phyloP scores from a whole-genome alignment of 2,797 vertebrate species.

The Coregonus suidteri region DNA sequence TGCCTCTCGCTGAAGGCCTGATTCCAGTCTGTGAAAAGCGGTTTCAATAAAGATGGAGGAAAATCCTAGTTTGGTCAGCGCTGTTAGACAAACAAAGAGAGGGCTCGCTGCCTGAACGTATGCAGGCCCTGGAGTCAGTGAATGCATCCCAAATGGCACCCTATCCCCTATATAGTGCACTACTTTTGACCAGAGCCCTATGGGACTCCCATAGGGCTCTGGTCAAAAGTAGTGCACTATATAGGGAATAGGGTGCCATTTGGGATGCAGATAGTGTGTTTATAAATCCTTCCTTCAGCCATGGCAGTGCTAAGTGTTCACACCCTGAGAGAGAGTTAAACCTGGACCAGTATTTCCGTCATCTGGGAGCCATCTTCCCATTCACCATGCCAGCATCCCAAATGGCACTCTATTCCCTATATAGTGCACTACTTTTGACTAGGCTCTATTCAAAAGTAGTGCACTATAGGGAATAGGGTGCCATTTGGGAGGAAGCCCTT shows the following conservation, averaged over 20 bases:
- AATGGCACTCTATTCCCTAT: background rate
- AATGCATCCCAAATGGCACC: background rate
- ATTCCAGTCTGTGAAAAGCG: constrained; percentile 29
- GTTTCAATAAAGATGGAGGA: constrained; percentile 21
- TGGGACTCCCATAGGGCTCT: too few relatives aligned
- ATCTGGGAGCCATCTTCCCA: background rate
- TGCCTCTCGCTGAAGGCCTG: constrained; percentile 12
- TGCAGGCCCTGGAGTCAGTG: constrained; percentile 3
- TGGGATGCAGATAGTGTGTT: too few relatives aligned
- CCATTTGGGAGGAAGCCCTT: background rate
- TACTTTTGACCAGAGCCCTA: too few relatives aligned
- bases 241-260: too few relatives aligned
- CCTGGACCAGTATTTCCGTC: background rate
- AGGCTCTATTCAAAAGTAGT: background rate
- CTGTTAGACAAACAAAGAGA: constrained; percentile 33
- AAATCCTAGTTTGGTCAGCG: constrained; percentile 26
- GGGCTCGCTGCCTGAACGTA: background rate
- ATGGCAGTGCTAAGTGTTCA: constrained; percentile 31
- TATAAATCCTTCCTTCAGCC: constrained; percentile 26
- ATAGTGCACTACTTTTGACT: background rate
- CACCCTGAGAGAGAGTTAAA: constrained; percentile 10
- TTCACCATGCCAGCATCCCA: background rate
- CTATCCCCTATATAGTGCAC: too few relatives aligned
- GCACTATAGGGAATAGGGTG: background rate
- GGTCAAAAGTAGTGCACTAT: too few relatives aligned